phyloP scores from a whole-genome alignment of 2,797 vertebrate species.

The Glossophaga mutica region DNA sequence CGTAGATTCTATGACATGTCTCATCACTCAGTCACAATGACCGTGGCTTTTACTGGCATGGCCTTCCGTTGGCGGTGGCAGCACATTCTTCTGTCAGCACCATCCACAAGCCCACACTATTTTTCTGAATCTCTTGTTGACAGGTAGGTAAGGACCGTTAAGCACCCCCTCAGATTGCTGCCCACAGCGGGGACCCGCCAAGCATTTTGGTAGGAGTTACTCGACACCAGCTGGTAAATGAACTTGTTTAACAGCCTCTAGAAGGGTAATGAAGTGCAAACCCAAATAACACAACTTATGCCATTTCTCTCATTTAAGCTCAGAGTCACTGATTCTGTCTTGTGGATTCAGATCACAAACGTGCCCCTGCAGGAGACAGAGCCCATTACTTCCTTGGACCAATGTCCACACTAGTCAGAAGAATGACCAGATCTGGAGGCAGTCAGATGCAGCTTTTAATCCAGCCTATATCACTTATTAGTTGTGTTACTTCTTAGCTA shows the following conservation, averaged over 20 bases:
- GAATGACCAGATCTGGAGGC: neutral
- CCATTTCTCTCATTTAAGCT: neutral
- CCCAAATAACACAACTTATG: neutral
- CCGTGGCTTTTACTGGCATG: neutral
- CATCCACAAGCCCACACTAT: neutral
- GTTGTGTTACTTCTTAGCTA: neutral
- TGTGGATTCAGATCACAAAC: neutral
- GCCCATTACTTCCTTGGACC: neutral
- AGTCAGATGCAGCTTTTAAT: neutral
- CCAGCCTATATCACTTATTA: neutral
- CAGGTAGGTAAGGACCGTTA: neutral
- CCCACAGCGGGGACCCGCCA: rapidly evolving
- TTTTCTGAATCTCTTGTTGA: slow-evolving; percentile 6
- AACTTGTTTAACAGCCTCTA: neutral
- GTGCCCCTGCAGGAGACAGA: neutral
- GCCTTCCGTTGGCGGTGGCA: neutral
- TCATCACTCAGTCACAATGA: neutral
- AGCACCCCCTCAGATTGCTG: neutral
- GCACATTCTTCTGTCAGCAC: neutral
- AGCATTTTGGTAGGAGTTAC: neutral
- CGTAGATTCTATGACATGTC: neutral
- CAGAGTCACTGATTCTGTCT: neutral
- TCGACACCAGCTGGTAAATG: neutral
- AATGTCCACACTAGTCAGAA: neutral
- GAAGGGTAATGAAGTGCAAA: neutral